Evolutionary conservation across 2,888 invertebrate genomes (phyloP), one percentile per base, ranked within the genome.

Genomic region (Thymelicus sylvestris): DNA sequence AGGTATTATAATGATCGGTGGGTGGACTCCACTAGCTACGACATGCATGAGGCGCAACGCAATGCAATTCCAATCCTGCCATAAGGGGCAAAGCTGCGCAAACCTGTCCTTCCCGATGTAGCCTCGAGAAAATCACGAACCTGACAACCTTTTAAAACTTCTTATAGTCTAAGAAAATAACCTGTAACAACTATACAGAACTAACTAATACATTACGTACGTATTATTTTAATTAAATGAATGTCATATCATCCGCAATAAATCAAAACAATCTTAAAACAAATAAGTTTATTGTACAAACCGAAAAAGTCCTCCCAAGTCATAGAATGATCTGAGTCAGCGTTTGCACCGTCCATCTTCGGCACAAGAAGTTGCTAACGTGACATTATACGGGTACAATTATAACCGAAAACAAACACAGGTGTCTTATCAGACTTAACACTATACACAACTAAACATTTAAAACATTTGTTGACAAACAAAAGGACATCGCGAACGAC

Each of bases 251-350:
- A 24, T 13, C 12, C 10, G 7, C 15, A 52, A 64, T 48, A 52
- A 39, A 41, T 41, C 15, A 10, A 24, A 44, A n/a, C 10, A 57
- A 31, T 44, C 39, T 19, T 38, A 50, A 10, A 39, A 50, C 19
- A 61, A 50, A 39, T 63, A 72, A 73, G 73, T 57, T 52, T 72
- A 66, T 57, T 38, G 73, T 76, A 94, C 95, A 91, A 82, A 96
- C 96, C 96, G 83, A 95, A 96, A 94, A 96, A 96, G 83, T 96
- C 96, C 88, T 96, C 96, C 96, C 96, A 96, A 85, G 95, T 95
- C 94, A 95, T 95, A 85, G 95, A 96, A 82, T 95, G 95, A 88
- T 96, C 96, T 80, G 95, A 96, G 86, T 96, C 96, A 82, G 93
- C 93, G 80, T 91, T 93, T 78, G 91, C 88, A 83, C 91, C 93